phyloP scores from a whole-genome alignment of 2,888 invertebrate genomes.

The Coelinius sp. region DNA sequence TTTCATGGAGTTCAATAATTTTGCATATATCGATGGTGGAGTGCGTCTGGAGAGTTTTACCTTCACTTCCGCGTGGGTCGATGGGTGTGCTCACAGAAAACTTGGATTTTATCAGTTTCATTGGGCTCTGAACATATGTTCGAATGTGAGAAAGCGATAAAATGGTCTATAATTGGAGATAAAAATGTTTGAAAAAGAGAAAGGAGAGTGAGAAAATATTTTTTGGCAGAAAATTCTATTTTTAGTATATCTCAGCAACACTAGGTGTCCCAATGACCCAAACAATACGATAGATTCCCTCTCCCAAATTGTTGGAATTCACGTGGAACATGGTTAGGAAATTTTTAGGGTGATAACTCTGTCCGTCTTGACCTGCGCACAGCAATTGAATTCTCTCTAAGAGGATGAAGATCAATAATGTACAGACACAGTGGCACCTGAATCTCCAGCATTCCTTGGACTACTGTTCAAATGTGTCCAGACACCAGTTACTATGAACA shows the following conservation, averaged over 20 bases:
- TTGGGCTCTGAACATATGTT: not conserved
- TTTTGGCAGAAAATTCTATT: not conserved
- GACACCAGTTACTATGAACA: constrained; percentile 16
- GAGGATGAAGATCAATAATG: constrained; percentile 8
- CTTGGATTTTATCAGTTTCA: not conserved
- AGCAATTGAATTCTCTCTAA: not conserved
- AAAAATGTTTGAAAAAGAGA: not conserved
- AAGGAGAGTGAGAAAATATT: not conserved
- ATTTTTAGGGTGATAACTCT: not conserved
- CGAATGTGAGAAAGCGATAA: not conserved
- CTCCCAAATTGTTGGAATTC: not conserved
- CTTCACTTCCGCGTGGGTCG: not conserved
- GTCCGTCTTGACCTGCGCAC: constrained; percentile 3
- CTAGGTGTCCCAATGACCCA: constrained; percentile 13
- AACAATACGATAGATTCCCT: not conserved
- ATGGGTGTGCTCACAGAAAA: not conserved
- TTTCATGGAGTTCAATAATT: not conserved
- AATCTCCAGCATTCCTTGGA: constrained; percentile 24
- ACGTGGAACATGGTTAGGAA: not conserved
- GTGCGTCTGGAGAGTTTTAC: not conserved
- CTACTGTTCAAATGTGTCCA: constrained; percentile 2
- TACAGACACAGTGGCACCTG: constrained; percentile 15
- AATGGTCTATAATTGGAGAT: not conserved
- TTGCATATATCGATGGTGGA: not conserved
- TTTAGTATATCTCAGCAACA: not conserved